Conservation (phyloP, 2,797 vertebrate species). For the Tadarida brasiliensis region DNA sequence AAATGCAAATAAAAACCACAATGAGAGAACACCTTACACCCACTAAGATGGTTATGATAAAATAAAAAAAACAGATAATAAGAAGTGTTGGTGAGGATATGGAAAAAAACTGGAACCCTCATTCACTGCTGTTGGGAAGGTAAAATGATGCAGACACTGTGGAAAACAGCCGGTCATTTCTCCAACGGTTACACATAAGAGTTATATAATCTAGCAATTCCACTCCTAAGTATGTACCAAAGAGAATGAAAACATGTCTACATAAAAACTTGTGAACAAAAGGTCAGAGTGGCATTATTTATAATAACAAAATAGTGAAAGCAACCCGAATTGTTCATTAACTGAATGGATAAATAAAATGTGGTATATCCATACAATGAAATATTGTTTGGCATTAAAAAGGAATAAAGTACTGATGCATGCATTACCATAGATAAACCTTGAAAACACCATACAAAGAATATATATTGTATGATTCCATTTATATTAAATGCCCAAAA, state of each 20-base stretch:
- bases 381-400: conserved; percentile 8
- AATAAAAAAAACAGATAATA: background rate
- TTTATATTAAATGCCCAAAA: conserved; percentile 1
- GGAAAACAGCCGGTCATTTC: background rate
- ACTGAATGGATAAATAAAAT: background rate
- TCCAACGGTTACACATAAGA: conserved; percentile 23
- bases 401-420: background rate
- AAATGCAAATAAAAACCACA: conserved; percentile 45
- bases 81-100: background rate
- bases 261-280: background rate
- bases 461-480: background rate
- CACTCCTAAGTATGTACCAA: background rate
- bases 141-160: background rate
- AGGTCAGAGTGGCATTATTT: background rate
- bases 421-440: background rate
- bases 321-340: background rate
- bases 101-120: background rate
- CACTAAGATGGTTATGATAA: background rate
- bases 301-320: background rate
- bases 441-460: conserved; percentile 34
- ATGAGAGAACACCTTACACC: background rate
- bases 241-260: background rate
- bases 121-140: background rate
- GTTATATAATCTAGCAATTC: background rate
- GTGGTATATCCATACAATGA: background rate